Conservation (phyloP, 2,113 vertebrate genomes). For the Micronycteris hirsuta region DNA sequence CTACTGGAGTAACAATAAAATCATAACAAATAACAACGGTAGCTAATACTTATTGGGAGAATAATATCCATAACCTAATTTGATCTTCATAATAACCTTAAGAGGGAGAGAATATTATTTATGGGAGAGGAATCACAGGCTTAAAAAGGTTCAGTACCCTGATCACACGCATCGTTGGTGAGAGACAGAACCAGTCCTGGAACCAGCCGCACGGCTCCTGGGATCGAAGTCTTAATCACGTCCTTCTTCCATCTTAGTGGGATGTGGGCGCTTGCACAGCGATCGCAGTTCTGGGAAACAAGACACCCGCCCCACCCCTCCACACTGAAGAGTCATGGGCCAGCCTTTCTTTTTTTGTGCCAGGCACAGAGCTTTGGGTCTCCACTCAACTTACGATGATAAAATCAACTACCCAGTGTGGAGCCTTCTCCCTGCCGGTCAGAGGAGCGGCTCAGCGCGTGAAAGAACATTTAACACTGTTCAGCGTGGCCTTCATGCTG, state of each 20-base stretch:
- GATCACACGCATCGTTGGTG: neutral
- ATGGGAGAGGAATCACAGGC: neutral
- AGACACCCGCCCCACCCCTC: neutral
- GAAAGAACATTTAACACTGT: slow-evolving; percentile 65
- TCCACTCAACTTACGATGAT: slow-evolving; percentile 45
- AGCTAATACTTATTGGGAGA: neutral
- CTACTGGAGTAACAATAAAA: neutral
- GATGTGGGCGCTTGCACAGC: neutral
- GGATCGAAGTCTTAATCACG: neutral
- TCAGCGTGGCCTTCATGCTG: slow-evolving; percentile 71
- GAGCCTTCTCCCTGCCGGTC: slow-evolving; percentile 68
- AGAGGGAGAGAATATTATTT: neutral
- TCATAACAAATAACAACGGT: neutral
- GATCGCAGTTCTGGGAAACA: neutral
- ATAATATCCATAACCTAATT: neutral
- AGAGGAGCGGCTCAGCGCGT: slow-evolving; percentile 69
- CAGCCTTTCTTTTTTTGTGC: slow-evolving; percentile 20
- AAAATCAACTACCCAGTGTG: slow-evolving; percentile 69
- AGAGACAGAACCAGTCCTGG: neutral
- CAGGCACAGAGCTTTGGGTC: slow-evolving; percentile 41
- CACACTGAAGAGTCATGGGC: slow-evolving; percentile 58
- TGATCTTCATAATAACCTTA: neutral
- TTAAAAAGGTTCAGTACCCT: neutral
- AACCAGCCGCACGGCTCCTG: fast-evolving
- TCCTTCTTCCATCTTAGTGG: neutral